These are phyloP conservation scores for Syrista parreyssii DNA, from an alignment of 2,888 invertebrate species.

Conservation along the genomic window DNA sequence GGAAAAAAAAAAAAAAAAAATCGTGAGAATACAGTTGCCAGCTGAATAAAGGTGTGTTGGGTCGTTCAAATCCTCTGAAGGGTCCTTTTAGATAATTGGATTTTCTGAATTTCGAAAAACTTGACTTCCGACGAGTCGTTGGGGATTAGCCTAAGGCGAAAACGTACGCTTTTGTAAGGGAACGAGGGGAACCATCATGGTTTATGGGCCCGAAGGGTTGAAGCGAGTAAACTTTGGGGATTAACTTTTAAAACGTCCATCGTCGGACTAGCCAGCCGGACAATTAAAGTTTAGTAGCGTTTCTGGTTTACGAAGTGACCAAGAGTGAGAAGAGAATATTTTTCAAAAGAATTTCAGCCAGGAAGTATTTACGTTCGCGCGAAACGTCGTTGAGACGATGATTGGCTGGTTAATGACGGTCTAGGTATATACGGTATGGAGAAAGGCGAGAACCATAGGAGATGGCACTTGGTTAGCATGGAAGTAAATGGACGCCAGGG, in stretches of 20 bases:
- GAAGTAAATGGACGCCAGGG: background rate
- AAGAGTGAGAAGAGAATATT: background rate
- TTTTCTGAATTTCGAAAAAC: conserved; percentile 25
- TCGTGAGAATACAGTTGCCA: background rate
- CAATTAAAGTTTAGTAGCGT: background rate
- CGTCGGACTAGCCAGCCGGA: background rate
- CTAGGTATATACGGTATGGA: background rate
- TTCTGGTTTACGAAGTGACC: background rate
- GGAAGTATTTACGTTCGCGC: background rate
- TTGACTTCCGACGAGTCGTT: conserved; percentile 23
- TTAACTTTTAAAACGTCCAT: background rate
- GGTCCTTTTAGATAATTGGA: conserved; percentile 24
- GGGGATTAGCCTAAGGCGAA: conserved; percentile 4
- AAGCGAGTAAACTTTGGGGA: background rate
- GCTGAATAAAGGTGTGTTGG: background rate
- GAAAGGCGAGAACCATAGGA: background rate
- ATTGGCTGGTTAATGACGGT: background rate
- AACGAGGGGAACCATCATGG: background rate
- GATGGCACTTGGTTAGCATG: background rate
- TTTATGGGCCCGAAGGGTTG: conserved; percentile 8
- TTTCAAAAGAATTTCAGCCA: background rate
- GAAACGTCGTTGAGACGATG: background rate
- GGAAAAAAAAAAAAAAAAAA: background rate
- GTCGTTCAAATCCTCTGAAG: background rate
- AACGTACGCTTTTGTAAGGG: background rate